Evolutionary conservation across 2,888 invertebrate species (phyloP).

Genomic region (Ennomos quercinarius): DNA sequence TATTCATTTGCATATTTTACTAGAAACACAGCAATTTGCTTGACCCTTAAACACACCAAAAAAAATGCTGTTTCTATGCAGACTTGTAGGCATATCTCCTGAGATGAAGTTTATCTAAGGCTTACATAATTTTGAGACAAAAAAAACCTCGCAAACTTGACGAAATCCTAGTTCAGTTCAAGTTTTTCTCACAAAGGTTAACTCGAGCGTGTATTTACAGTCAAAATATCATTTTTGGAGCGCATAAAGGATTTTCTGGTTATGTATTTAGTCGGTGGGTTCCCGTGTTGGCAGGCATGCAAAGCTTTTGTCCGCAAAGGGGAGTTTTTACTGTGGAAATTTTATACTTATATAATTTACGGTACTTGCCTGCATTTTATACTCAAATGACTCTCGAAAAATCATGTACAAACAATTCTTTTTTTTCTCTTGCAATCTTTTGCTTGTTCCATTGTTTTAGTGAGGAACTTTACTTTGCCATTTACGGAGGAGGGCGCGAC

Average conservation of each 20-base stretch:
- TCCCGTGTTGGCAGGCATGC: slow-evolving; percentile 33
- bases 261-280: slow-evolving; percentile 47
- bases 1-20: too few species aligned
- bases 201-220: slow-evolving; percentile 46
- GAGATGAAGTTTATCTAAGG: too few species aligned
- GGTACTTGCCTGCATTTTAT: slow-evolving; percentile 29
- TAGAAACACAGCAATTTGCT: too few species aligned
- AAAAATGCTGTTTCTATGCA: too few species aligned
- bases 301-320: slow-evolving; percentile 40
- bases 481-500: too few species aligned
- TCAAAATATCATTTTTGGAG: slow-evolving; percentile 51
- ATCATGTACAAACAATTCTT: slow-evolving; percentile 6
- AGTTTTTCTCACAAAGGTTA: slow-evolving; percentile 39
- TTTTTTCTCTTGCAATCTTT: too few species aligned
- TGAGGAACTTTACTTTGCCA: too few species aligned
- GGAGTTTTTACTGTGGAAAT: slow-evolving; percentile 14
- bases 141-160: slow-evolving; percentile 23
- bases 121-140: too few species aligned
- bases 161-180: slow-evolving; percentile 34
- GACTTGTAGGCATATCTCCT: too few species aligned
- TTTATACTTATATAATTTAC: slow-evolving; percentile 7
- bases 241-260: slow-evolving; percentile 46
- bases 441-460: too few species aligned
- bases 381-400: slow-evolving; percentile 6
- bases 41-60: too few species aligned